Percentiles rank a stretch among this genome's conserved stretches.
Conservation (phyloP, 1,140 invertebrate genomes). For the Drosophila serrata region DNA sequence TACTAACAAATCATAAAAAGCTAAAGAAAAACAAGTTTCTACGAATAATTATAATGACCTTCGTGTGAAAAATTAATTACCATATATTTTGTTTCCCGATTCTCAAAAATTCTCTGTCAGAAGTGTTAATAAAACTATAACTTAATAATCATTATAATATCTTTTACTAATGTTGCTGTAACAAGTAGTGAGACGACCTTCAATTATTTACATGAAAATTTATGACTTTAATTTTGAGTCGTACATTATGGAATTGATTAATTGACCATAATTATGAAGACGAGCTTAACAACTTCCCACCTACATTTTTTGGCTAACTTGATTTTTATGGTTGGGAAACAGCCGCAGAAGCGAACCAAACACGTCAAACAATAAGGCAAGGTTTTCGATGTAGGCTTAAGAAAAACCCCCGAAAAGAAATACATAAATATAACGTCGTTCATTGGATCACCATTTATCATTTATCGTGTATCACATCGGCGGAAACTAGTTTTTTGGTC, state of each 20-base stretch:
- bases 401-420: slow-evolving; percentile 34
- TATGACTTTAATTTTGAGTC: not conserved
- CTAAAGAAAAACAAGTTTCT: not conserved
- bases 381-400: slow-evolving; percentile 30
- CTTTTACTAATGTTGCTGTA: not conserved
- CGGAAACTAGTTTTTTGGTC: slow-evolving; percentile 29
- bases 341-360: slow-evolving; percentile 13
- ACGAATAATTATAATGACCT: not conserved
- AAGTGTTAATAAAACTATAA: not conserved
- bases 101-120: not conserved
- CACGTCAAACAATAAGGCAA: slow-evolving; percentile 19
- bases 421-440: slow-evolving; percentile 19
- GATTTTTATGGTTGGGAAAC: not conserved
- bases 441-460: slow-evolving; percentile 26
- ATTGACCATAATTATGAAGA: slow-evolving; percentile 20
- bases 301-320: slow-evolving; percentile 10
- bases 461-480: not conserved
- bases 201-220: not conserved
- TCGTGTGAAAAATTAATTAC: not conserved
- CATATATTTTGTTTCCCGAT: not conserved
- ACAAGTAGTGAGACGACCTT: not conserved
- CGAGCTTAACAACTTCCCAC: slow-evolving; percentile 12
- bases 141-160: not conserved
- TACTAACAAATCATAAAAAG: not conserved
- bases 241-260: slow-evolving; percentile 3